A percentile compares a stretch with the other conserved stretches of the same genome.
Evolutionary conservation across 2,888 invertebrate species (phyloP).

Genomic region (Napeogenes sylphis): DNA sequence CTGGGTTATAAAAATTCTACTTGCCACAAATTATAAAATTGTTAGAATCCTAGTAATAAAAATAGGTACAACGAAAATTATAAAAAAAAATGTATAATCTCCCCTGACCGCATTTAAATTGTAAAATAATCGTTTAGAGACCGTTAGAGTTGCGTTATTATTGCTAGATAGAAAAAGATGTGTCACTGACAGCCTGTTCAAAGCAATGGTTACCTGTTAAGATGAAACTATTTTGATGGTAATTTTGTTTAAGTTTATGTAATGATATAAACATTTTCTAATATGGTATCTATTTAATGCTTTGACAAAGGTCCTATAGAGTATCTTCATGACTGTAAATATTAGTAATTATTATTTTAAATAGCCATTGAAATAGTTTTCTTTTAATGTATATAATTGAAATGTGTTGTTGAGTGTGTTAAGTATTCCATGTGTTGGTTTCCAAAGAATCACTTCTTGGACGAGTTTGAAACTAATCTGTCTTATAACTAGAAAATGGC

Average conservation of each 20-base stretch:
- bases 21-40: no score
- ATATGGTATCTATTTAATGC: neutral
- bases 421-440: neutral
- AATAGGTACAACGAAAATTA: conserved; percentile 16
- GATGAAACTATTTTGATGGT: conserved; percentile 24
- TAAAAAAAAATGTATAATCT: neutral
- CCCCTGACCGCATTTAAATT: conserved; percentile 18
- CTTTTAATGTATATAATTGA: conserved; percentile 17
- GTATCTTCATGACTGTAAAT: neutral
- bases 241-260: neutral
- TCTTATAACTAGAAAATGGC: no score
- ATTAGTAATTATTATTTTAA: conserved; percentile 2
- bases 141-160: conserved; percentile 17
- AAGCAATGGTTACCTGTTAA: conserved; percentile 23
- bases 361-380: conserved; percentile 17
- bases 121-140: conserved; percentile 11
- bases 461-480: no score
- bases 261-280: conserved; percentile 5
- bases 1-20: conserved; percentile 2
- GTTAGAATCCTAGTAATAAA: no score
- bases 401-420: conserved; percentile 9
- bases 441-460: neutral
- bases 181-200: conserved; percentile 20
- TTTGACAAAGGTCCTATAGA: neutral
- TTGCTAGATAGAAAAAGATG: conserved; percentile 17